Percentiles rank a stretch among this genome's conserved stretches.
Evolutionary conservation across 1,140 invertebrate genomes (phyloP).

Genomic region (Drosophila rhopaloa): DNA sequence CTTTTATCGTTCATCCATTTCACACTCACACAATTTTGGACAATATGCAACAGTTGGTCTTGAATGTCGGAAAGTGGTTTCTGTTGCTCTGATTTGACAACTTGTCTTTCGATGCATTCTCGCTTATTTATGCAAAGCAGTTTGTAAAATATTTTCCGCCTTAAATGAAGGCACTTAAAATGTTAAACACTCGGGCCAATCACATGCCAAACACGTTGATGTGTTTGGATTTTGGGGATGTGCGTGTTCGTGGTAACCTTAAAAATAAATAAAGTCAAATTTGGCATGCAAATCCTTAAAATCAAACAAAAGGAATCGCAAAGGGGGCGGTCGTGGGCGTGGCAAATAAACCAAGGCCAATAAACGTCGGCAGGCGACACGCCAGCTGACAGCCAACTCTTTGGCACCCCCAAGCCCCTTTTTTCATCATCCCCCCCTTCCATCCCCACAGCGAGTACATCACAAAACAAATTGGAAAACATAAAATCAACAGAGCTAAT

Average conservation of each 20-base stretch:
- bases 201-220: conserved; percentile 59
- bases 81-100: conserved; percentile 39
- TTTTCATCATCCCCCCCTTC: not conserved
- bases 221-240: conserved; percentile 13
- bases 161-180: conserved; percentile 53
- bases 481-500: conserved; percentile 82
- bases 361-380: conserved; percentile 69
- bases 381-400: conserved; percentile 62
- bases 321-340: conserved; percentile 12
- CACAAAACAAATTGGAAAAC: conserved; percentile 75
- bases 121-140: conserved; percentile 60
- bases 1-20: conserved; percentile 20
- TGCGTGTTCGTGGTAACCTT: conserved; percentile 37
- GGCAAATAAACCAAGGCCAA: conserved; percentile 52
- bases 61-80: conserved; percentile 9
- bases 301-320: conserved; percentile 72
- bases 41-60: conserved; percentile 48
- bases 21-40: conserved; percentile 8
- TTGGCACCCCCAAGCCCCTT: conserved; percentile 9
- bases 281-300: conserved; percentile 79
- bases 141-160: conserved; percentile 52
- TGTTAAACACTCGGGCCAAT: conserved; percentile 53
- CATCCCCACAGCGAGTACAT: conserved; percentile 34
- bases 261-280: conserved; percentile 77
- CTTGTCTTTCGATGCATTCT: conserved; percentile 41